Evolutionary conservation across 1,140 invertebrate species (phyloP).

Genomic region (Drosophila mayri): DNA sequence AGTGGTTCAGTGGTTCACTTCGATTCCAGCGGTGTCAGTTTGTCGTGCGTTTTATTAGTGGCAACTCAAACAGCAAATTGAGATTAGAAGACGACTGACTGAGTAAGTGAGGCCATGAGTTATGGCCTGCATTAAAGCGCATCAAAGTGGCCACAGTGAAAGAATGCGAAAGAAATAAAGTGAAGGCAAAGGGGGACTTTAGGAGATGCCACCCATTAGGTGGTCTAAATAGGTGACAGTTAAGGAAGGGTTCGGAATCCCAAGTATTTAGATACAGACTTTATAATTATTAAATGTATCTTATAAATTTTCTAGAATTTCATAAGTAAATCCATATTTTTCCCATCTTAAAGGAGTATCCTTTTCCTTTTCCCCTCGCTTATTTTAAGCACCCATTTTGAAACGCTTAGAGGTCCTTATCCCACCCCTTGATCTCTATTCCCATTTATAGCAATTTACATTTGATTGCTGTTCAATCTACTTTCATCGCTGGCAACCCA

Average conservation of each 20-base stretch:
- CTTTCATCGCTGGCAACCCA: conserved; percentile 35
- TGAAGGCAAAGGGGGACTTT: background rate
- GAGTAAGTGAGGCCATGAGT: conserved; percentile 59
- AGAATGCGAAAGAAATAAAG: conserved; percentile 6
- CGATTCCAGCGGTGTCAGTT: conserved; percentile 40
- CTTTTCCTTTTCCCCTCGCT: background rate
- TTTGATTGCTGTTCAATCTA: conserved; percentile 50
- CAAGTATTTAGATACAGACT: no score
- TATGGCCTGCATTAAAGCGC: conserved; percentile 71
- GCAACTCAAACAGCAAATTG: conserved; percentile 69
- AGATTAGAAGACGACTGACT: conserved; percentile 61
- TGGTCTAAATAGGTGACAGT: conserved; percentile 9
- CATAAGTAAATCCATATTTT: background rate
- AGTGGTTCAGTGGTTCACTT: conserved; percentile 35
- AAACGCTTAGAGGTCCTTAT: conserved; percentile 21
- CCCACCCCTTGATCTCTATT: conserved; percentile 5
- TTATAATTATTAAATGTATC: background rate
- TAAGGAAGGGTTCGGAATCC: background rate
- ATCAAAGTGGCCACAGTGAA: conserved; percentile 34
- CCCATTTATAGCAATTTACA: conserved; percentile 34
- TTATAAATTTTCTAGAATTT: background rate
- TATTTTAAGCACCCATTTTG: conserved; percentile 38
- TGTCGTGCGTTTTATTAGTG: conserved; percentile 73
- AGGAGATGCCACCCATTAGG: conserved; percentile 24
- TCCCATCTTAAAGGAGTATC: background rate